Conservation (phyloP, 2,797 vertebrate genomes). For the Arrhamphus sclerolepis region DNA sequence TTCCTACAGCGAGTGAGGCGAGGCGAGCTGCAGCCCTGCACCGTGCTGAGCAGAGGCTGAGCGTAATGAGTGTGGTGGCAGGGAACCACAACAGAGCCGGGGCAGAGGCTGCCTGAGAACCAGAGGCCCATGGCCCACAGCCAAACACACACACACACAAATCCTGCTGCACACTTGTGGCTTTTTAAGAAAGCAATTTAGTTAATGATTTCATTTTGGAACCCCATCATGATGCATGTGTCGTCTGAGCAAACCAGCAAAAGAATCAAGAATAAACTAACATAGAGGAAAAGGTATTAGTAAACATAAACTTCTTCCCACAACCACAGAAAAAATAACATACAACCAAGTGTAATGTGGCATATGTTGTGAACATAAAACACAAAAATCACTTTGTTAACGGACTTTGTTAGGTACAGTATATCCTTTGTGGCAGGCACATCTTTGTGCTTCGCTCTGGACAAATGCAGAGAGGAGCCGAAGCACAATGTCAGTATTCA, state of each 20-base stretch:
- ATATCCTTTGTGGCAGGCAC: slow-evolving; percentile 23
- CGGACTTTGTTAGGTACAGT: slow-evolving; percentile 27
- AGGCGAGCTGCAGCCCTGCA: slow-evolving; percentile 60
- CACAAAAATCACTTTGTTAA: slow-evolving; percentile 34
- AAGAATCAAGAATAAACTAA: slow-evolving; percentile 45
- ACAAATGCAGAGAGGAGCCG: slow-evolving; percentile 41
- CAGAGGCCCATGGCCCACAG: slow-evolving; percentile 73
- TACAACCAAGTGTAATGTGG: slow-evolving; percentile 35
- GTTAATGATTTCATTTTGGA: slow-evolving; percentile 83
- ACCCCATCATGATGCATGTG: slow-evolving; percentile 74
- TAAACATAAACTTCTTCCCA: slow-evolving; percentile 59
- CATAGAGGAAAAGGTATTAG: slow-evolving; percentile 58
- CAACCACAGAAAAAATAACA: slow-evolving; percentile 59
- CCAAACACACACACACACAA: slow-evolving; percentile 77
- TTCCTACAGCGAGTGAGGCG: slow-evolving; percentile 70
- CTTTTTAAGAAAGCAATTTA: slow-evolving; percentile 83
- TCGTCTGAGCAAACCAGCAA: slow-evolving; percentile 57
- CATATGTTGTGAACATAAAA: slow-evolving; percentile 47
- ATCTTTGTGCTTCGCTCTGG: slow-evolving; percentile 38
- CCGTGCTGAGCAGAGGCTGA: slow-evolving; percentile 69
- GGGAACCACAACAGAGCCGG: slow-evolving; percentile 84
- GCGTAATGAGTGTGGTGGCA: slow-evolving; percentile 81
- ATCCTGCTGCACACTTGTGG: slow-evolving; percentile 78
- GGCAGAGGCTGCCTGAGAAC: slow-evolving; percentile 77
- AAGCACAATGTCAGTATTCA: slow-evolving; percentile 48